Evolutionary conservation across 2,113 vertebrate genomes (phyloP), one percentile per base, ranked within the genome.

Genomic region (Macquaria ambigua): DNA sequence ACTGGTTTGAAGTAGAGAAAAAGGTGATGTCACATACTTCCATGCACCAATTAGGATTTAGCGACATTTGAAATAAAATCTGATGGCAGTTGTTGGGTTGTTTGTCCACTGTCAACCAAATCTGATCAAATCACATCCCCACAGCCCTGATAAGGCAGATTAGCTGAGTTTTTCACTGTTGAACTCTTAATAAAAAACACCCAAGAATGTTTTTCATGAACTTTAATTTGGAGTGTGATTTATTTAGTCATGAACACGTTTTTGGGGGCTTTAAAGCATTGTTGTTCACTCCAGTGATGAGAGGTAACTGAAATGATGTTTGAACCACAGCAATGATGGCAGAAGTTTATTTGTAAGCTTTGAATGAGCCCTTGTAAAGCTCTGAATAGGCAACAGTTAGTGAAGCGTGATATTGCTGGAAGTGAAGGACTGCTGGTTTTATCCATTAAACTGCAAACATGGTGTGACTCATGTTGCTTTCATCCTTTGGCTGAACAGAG

Each of bases 341-440:
- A 59, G 31, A 56, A 2, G 10, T 68, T 72, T 63, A 43, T 67
- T 1, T 37, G 1, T 84, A 12, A 61, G 31, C 55, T 50, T 23
- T 82, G 48, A 78, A 61, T 72, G 76, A 59, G 37, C 3, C 34
- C 62, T 69, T 72, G 18, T 81, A 37, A 67, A 74, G 46, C 73
- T 73, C 20, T 74, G 21, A 64, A 74, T 31, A 68, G 20, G 37
- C 48, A 58, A 8, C 53, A 64, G 62, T 66, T 46, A 82, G 21
- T 76, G 66, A 68, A 25, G 71, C 56, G 48, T 80, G 67, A 68
- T 56, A 69, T 52, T 80, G 31, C 46, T 43, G 14, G 12, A 77
- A 1, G 31, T 70, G 25, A 70, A 68, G 25, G 3, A 74, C 23
- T n/a, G 12, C 58, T 78, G 3, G 5, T 53, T 71, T 46, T 55